These are phyloP conservation scores for Heterocephalus glaber DNA, from an alignment of 2,113 vertebrate species.

Conservation along the genomic window DNA sequence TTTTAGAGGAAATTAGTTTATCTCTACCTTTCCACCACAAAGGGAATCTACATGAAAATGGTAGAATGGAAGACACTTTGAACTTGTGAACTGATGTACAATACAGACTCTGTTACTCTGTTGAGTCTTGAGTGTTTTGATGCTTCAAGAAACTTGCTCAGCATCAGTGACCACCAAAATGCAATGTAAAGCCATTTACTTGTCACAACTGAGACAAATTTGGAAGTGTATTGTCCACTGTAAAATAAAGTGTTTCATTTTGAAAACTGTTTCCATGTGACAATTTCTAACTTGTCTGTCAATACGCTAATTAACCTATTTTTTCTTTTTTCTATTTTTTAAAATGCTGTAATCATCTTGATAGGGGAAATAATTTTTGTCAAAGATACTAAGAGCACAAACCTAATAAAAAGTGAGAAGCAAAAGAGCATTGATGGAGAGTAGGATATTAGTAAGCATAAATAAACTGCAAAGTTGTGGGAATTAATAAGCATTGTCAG, in stretches of 20 bases:
- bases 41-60: not conserved
- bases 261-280: slow-evolving; percentile 47
- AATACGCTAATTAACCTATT: not conserved
- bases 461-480: not conserved
- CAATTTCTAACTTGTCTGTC: not conserved
- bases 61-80: not conserved
- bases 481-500: not conserved
- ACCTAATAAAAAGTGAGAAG: not conserved
- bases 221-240: slow-evolving; percentile 24
- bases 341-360: not conserved
- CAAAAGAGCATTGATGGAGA: not conserved
- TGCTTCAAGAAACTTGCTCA: slow-evolving; percentile 41
- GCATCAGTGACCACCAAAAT: not conserved
- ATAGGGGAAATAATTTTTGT: not conserved
- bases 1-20: slow-evolving; percentile 3
- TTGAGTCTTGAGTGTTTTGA: not conserved
- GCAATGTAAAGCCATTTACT: not conserved
- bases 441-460: not conserved
- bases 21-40: not conserved
- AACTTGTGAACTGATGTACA: slow-evolving; percentile 20
- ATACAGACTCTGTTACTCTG: not conserved
- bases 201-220: slow-evolving; percentile 5
- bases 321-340: not conserved
- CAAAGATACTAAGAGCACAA: not conserved
- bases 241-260: slow-evolving; percentile 74